A percentile compares a stretch with the other conserved stretches of the same genome.
Conservation (phyloP, 2,888 invertebrate species). For the Rhingia campestris region DNA sequence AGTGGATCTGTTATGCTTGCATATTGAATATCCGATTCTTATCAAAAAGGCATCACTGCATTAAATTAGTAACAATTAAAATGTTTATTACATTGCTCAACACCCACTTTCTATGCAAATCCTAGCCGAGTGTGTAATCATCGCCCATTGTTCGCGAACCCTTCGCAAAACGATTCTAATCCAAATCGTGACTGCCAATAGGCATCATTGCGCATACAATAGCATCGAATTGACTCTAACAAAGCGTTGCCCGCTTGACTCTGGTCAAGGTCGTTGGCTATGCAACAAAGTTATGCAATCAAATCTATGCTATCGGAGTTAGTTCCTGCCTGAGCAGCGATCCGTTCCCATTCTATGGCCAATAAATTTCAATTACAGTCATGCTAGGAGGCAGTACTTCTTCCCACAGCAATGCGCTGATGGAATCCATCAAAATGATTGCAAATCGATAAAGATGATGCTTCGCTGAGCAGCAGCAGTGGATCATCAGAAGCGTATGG, state of each 20-base stretch:
- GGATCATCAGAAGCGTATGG: conserved; percentile 10
- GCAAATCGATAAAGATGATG: conserved; percentile 59
- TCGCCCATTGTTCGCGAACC: conserved; percentile 21
- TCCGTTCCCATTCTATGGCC: conserved; percentile 16
- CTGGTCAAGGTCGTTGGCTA: conserved; percentile 18
- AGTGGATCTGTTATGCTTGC: neutral
- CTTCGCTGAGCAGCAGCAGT: conserved; percentile 45
- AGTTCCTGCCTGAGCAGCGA: conserved; percentile 10
- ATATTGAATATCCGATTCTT: neutral
- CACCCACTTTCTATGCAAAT: conserved; percentile 1
- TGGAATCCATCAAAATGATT: conserved; percentile 51
- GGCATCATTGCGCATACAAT: conserved; percentile 52
- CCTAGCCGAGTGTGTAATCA: neutral
- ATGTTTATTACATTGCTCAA: neutral
- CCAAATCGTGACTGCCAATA: conserved; percentile 60
- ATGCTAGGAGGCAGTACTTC: conserved; percentile 24
- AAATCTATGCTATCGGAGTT: neutral
- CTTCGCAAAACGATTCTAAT: conserved; percentile 35
- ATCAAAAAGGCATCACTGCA: conserved; percentile 5
- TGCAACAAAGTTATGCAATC: conserved; percentile 34
- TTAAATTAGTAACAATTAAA: conserved; percentile 4
- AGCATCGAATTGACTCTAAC: neutral
- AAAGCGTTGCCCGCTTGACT: neutral
- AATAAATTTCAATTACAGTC: conserved; percentile 35
- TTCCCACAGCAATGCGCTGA: conserved; percentile 21